Evolutionary conservation across 1,140 invertebrate genomes (phyloP).

Genomic region (Musca vetustissima): DNA sequence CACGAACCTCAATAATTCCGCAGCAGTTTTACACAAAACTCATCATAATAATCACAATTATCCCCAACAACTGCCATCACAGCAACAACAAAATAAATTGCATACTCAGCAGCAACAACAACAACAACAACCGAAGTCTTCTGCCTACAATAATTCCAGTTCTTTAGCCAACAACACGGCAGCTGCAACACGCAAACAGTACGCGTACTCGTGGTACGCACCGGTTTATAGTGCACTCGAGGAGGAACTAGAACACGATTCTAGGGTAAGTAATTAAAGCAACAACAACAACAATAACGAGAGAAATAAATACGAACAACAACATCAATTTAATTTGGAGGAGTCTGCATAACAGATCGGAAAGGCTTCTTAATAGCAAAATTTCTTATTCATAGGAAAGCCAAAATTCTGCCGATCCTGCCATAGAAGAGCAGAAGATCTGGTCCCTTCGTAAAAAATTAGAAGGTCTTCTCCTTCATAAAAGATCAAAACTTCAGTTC

Average conservation of each 20-base stretch:
- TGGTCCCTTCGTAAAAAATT: too few species aligned
- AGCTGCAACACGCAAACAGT: slow-evolving; percentile 46
- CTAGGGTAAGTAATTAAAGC: slow-evolving; percentile 41
- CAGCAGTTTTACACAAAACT: slow-evolving; percentile 27
- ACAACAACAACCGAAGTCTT: slow-evolving; percentile 26
- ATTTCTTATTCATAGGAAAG: too few species aligned
- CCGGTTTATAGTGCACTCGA: slow-evolving; percentile 54
- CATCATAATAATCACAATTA: slow-evolving; percentile 16
- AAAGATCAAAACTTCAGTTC: too few species aligned
- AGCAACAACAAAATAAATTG: slow-evolving; percentile 10
- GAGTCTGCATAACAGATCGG: too few species aligned
- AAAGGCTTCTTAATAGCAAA: too few species aligned
- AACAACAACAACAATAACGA: neutral
- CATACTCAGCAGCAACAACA: neutral
- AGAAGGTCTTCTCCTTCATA: too few species aligned
- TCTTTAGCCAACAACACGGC: slow-evolving; percentile 27
- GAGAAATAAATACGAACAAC: too few species aligned
- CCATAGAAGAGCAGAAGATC: too few species aligned
- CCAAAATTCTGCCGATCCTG: too few species aligned
- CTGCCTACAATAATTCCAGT: neutral
- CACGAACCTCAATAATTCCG: neutral
- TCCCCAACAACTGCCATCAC: too few species aligned
- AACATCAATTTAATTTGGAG: too few species aligned
- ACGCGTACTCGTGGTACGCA: slow-evolving; percentile 55
- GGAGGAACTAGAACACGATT: slow-evolving; percentile 54